A percentile compares a stretch with the other conserved stretches of the same genome.
Evolutionary conservation across 2,888 invertebrate species (phyloP).

Genomic region (Glaucopsyche alexis): DNA sequence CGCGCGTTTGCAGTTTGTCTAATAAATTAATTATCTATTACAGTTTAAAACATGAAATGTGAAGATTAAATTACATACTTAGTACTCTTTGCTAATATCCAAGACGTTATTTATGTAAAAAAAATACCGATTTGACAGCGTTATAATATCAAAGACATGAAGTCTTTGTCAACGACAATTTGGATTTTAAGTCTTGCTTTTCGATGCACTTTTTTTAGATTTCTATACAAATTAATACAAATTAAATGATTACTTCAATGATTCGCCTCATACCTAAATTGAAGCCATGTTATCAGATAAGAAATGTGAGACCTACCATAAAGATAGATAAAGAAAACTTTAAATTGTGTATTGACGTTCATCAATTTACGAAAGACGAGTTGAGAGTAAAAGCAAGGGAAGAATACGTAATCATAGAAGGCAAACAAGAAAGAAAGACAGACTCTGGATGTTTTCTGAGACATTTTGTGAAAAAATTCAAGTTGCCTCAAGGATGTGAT

Average conservation of each 20-base stretch:
- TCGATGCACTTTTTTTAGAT: background rate
- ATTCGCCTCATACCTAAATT: conserved; percentile 42
- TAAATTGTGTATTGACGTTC: conserved; percentile 58
- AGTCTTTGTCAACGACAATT: too few relatives aligned
- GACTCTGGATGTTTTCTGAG: conserved; percentile 52
- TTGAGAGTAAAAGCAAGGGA: conserved; percentile 59
- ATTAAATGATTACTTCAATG: conserved; percentile 35
- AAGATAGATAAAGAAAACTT: conserved; percentile 59
- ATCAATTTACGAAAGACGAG: conserved; percentile 58
- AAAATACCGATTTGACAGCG: too few relatives aligned
- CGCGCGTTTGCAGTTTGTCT: too few relatives aligned
- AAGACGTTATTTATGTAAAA: too few relatives aligned
- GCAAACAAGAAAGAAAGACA: conserved; percentile 62
- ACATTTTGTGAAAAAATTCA: conserved; percentile 62
- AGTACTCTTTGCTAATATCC: too few relatives aligned
- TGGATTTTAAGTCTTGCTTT: too few relatives aligned
- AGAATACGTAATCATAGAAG: conserved; percentile 64
- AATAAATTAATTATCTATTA: too few relatives aligned
- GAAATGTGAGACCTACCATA: conserved; percentile 52
- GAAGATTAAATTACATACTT: too few relatives aligned
- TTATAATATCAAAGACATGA: too few relatives aligned
- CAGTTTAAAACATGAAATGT: too few relatives aligned
- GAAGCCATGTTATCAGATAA: conserved; percentile 42
- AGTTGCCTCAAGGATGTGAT: conserved; percentile 58
- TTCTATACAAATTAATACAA: background rate